phyloP scores from a whole-genome alignment of 1,140 invertebrate species.

The Lepidotrigona ventralis region DNA sequence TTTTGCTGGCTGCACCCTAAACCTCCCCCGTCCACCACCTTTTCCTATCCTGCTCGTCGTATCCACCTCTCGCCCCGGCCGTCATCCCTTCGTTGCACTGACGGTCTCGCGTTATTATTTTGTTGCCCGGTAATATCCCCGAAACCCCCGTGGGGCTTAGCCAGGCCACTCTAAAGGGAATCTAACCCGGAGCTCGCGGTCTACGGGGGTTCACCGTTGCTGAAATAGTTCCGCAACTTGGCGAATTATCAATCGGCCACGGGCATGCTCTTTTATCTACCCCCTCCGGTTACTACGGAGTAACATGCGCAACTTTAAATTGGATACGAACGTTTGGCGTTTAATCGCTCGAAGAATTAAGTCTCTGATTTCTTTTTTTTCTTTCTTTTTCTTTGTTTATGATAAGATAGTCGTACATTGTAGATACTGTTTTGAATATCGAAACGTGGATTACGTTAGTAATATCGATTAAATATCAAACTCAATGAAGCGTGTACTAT shows the following conservation, averaged over 20 bases:
- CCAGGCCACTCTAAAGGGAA: constrained; percentile 68
- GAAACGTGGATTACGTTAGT: too few relatives aligned
- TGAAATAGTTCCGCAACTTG: constrained; percentile 54
- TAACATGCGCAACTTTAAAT: constrained; percentile 16
- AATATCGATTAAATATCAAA: too few relatives aligned
- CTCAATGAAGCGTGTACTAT: too few relatives aligned
- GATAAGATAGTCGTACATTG: neutral
- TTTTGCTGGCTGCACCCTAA: constrained; percentile 69
- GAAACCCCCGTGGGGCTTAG: constrained; percentile 68
- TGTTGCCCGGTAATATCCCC: constrained; percentile 67
- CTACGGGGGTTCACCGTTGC: constrained; percentile 41
- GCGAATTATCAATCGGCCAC: constrained; percentile 45
- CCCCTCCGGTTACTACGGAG: neutral
- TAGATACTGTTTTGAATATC: too few relatives aligned
- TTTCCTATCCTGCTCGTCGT: neutral
- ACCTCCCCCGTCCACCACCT: constrained; percentile 35
- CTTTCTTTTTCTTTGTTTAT: neutral
- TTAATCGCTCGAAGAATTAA: neutral
- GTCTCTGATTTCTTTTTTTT: neutral
- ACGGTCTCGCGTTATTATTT: constrained; percentile 69
- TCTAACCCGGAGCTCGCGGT: constrained; percentile 52
- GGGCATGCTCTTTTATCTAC: constrained; percentile 9
- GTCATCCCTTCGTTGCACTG: neutral
- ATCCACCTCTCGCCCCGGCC: too few relatives aligned
- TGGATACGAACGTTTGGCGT: neutral